These are phyloP conservation scores for Sphaerophoria rueppellii DNA, from an alignment of 2,888 invertebrate species.

Conservation along the genomic window DNA sequence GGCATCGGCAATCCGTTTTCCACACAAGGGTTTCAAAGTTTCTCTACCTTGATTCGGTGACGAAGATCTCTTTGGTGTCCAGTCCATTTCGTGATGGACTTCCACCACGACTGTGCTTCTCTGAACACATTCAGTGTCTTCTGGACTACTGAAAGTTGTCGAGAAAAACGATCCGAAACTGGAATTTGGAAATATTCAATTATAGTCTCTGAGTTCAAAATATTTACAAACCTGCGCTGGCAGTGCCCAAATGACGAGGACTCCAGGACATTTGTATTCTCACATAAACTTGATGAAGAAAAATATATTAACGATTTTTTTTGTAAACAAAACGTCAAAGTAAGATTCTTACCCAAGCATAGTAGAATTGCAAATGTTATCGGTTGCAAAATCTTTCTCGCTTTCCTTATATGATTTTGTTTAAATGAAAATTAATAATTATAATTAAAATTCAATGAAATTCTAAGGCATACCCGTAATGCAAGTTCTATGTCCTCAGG, in stretches of 20 bases:
- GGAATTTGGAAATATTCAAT: not conserved
- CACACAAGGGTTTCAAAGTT: slow-evolving; percentile 24
- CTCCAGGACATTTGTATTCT: slow-evolving; percentile 22
- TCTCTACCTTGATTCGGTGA: slow-evolving; percentile 7
- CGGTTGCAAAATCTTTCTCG: slow-evolving; percentile 74
- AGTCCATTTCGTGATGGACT: slow-evolving; percentile 77
- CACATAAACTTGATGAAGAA: slow-evolving; percentile 5
- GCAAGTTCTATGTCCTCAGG: slow-evolving; percentile 73
- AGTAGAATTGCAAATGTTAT: slow-evolving; percentile 76
- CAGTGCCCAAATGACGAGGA: slow-evolving; percentile 25
- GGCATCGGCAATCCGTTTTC: slow-evolving; percentile 52
- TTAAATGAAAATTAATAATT: not conserved
- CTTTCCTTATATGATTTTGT: slow-evolving; percentile 75
- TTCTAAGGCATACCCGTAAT: slow-evolving; percentile 68
- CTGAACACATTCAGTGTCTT: slow-evolving; percentile 64
- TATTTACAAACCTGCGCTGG: slow-evolving; percentile 12
- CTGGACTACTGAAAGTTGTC: slow-evolving; percentile 74
- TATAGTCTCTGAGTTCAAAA: not conserved
- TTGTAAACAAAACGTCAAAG: not conserved
- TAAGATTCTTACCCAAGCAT: slow-evolving; percentile 74
- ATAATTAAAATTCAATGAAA: not conserved
- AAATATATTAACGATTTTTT: not conserved
- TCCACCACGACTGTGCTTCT: slow-evolving; percentile 74
- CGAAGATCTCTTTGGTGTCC: slow-evolving; percentile 74
- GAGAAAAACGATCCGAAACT: slow-evolving; percentile 36